Evolutionary conservation across 2,113 vertebrate genomes (phyloP).

Genomic region (Peromyscus polionotus): DNA sequence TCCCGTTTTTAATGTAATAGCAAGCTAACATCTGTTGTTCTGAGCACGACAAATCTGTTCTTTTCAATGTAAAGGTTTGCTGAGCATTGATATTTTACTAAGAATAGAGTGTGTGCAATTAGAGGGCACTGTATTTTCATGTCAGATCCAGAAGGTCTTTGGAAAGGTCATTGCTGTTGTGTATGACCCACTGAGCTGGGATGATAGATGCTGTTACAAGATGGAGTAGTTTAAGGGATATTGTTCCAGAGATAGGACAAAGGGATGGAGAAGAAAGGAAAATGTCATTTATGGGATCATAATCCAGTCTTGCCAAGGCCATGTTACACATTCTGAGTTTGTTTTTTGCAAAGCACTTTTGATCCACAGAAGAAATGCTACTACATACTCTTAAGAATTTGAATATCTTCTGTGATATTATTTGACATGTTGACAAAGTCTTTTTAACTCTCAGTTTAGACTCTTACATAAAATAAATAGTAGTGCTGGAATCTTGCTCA

Average conservation of each 20-base stretch:
- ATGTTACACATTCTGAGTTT: not conserved
- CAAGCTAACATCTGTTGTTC: conserved; percentile 74
- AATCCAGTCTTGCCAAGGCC: not conserved
- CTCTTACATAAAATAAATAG: not conserved
- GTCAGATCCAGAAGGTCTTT: conserved; percentile 59
- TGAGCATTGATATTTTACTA: conserved; percentile 63
- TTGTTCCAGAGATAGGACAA: not conserved
- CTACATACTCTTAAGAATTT: not conserved
- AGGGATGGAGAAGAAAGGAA: not conserved
- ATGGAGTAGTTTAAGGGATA: not conserved
- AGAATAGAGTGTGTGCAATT: conserved; percentile 63
- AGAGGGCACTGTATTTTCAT: conserved; percentile 57
- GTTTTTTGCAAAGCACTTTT: not conserved
- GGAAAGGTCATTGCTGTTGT: conserved; percentile 53
- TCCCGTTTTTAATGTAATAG: conserved; percentile 74
- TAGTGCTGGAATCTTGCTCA: not conserved
- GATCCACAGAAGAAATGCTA: not conserved
- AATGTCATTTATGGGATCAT: not conserved
- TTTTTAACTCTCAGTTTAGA: not conserved
- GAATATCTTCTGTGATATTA: not conserved
- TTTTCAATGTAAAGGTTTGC: conserved; percentile 78
- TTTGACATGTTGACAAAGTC: not conserved
- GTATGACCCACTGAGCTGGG: conserved; percentile 33
- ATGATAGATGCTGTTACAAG: conserved; percentile 21
- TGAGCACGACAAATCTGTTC: conserved; percentile 74